These are phyloP conservation scores for Sarotherodon lohbergeri DNA, from an alignment of 2,113 vertebrate genomes.

Conservation along the genomic window DNA sequence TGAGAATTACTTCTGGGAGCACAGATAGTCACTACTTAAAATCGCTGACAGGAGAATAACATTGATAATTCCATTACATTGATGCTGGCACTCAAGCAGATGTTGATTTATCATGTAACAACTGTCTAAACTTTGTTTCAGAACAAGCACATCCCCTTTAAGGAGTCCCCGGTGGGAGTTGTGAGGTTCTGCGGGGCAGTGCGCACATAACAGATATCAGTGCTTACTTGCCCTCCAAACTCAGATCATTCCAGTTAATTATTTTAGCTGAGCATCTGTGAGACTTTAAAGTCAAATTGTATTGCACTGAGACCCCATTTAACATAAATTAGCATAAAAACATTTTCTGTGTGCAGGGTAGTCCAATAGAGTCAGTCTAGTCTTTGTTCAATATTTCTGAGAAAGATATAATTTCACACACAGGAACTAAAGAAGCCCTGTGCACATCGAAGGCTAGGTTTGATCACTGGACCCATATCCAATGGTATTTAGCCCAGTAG, in stretches of 20 bases:
- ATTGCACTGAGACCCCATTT: background rate
- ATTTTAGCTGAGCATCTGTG: background rate
- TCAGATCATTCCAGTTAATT: background rate
- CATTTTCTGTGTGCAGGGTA: background rate
- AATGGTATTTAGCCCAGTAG: background rate
- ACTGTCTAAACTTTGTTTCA: background rate
- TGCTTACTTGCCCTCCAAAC: background rate
- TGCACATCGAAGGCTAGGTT: background rate
- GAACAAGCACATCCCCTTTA: background rate
- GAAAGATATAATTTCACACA: background rate
- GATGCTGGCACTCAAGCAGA: background rate
- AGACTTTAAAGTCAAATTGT: background rate
- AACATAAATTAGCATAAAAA: background rate
- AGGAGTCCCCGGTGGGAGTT: background rate
- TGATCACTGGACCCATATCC: background rate
- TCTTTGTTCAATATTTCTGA: background rate
- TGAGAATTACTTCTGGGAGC: background rate
- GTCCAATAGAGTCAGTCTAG: background rate
- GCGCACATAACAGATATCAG: background rate
- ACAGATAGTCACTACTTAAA: background rate
- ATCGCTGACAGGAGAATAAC: background rate
- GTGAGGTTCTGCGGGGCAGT: background rate
- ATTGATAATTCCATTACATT: background rate
- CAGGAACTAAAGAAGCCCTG: fast-evolving
- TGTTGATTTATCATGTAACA: background rate